Percentiles rank a stretch among this genome's conserved stretches.
These are phyloP conservation scores for Sebastes alutus DNA, from an alignment of 2,797 vertebrate genomes.

Conservation along the genomic window DNA sequence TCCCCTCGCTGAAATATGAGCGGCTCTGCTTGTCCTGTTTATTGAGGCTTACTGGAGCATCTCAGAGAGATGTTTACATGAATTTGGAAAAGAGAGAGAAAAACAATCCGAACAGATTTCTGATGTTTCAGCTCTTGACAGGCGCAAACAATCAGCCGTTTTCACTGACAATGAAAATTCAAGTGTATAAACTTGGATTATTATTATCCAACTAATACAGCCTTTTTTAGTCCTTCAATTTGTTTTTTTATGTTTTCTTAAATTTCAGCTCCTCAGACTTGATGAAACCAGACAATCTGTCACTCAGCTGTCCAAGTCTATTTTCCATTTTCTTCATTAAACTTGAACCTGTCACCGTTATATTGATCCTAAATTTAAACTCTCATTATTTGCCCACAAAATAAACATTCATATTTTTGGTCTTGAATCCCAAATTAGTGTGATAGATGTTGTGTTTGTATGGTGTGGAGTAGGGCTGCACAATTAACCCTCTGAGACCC, in stretches of 20 bases:
- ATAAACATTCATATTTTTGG: not conserved
- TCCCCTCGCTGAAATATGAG: not conserved
- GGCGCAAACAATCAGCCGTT: not conserved
- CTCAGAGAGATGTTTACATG: slow-evolving; percentile 25
- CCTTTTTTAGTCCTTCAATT: not conserved
- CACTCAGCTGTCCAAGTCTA: not conserved
- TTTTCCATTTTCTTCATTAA: not conserved
- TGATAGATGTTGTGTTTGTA: not conserved
- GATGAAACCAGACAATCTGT: slow-evolving; percentile 3
- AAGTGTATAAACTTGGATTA: not conserved
- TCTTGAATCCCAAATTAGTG: not conserved
- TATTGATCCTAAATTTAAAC: not conserved
- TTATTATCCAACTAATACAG: not conserved
- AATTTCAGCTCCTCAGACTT: not conserved
- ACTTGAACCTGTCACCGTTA: not conserved
- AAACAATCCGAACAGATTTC: not conserved
- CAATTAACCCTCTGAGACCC: too few species aligned
- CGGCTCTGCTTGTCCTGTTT: not conserved
- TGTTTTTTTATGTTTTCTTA: not conserved
- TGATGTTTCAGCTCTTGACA: not conserved
- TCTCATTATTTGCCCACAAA: not conserved
- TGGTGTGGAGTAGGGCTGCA: too few species aligned
- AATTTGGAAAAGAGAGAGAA: not conserved
- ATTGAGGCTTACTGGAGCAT: slow-evolving; percentile 24
- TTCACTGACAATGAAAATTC: not conserved